Evolutionary conservation across 2,888 invertebrate genomes (phyloP).

Genomic region (Synanthedon andrenaeformis): DNA sequence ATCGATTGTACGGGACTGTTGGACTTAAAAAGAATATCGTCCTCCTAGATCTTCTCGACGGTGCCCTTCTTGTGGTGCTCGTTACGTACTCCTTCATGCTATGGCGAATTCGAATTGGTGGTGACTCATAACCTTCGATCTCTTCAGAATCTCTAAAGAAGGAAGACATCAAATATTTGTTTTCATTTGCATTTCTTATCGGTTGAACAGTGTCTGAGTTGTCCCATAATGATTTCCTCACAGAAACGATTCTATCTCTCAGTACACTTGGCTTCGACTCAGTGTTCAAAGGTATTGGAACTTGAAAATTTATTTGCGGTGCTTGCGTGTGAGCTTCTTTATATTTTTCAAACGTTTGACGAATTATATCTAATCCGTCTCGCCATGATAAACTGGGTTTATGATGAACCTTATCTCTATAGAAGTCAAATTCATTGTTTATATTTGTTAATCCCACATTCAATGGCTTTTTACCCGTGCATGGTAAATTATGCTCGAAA

Average conservation of each 20-base stretch:
- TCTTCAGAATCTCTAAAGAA: not conserved
- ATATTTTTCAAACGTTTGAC: constrained; percentile 10
- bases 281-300: not conserved
- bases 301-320: not conserved
- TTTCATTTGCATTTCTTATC: constrained; percentile 3
- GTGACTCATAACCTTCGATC: not conserved
- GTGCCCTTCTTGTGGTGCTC: constrained; percentile 5
- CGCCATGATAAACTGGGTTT: constrained; percentile 16
- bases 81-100: constrained; percentile 5
- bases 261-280: constrained; percentile 20
- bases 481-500: too few relatives aligned
- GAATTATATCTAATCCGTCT: constrained; percentile 18
- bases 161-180: constrained; percentile 2
- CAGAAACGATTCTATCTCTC: constrained; percentile 25
- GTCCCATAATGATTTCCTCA: constrained; percentile 19
- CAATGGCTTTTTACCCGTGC: too few relatives aligned
- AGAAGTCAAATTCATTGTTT: constrained; percentile 16
- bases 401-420: constrained; percentile 12
- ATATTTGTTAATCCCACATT: constrained; percentile 2
- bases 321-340: not conserved
- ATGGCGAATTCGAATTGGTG: constrained; percentile 1
- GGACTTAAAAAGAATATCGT: constrained; percentile 56
- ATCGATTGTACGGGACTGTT: constrained; percentile 38
- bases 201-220: constrained; percentile 12
- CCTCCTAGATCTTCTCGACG: constrained; percentile 21